Conservation (phyloP, 2,113 vertebrate genomes). For the Aix galericulata region DNA sequence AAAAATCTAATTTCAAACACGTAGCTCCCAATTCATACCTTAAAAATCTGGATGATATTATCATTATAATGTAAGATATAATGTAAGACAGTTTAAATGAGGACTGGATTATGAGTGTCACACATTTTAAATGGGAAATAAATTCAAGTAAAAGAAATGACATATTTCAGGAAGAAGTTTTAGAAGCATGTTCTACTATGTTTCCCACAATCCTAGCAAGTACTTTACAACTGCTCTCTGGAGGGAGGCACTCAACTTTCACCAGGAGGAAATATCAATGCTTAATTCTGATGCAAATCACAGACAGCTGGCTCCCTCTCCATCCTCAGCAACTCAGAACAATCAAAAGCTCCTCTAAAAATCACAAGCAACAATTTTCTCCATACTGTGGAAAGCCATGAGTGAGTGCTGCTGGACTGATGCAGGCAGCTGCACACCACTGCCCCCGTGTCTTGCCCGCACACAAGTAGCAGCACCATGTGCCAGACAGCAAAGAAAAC, state of each 20-base stretch:
- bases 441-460: background rate
- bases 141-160: background rate
- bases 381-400: background rate
- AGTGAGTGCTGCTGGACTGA: background rate
- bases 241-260: background rate
- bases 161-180: background rate
- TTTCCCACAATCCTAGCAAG: background rate
- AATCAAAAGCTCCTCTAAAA: background rate
- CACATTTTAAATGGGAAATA: background rate
- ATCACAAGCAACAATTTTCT: background rate
- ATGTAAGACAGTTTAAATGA: background rate
- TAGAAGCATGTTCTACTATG: background rate
- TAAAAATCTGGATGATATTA: background rate
- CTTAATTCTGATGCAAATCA: background rate
- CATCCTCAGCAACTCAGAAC: background rate
- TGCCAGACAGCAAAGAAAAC: background rate
- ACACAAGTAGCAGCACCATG: accelerated
- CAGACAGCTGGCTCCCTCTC: background rate
- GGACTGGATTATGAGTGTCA: background rate
- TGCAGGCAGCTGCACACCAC: background rate
- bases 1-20: slow-evolving; percentile 12
- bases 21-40: background rate
- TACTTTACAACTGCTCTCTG: background rate
- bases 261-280: background rate
- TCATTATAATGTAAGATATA: background rate